phyloP scores from a whole-genome alignment of 2,888 invertebrate genomes.

The Drosophila mercatorum region DNA sequence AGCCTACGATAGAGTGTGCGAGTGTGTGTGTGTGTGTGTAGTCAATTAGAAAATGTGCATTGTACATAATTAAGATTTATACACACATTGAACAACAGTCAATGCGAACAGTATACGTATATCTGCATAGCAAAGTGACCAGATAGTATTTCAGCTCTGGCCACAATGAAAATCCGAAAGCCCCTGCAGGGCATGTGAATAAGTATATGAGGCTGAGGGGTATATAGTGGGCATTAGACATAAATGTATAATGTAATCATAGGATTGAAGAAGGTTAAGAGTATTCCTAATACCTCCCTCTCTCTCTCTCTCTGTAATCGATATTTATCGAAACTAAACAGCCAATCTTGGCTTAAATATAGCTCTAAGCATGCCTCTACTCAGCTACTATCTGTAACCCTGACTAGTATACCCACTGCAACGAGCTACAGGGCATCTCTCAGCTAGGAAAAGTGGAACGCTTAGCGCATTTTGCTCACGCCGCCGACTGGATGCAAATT shows the following conservation, averaged over 20 bases:
- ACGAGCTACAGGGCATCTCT: slow-evolving; percentile 2
- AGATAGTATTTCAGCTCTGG: slow-evolving; percentile 3
- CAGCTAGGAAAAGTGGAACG: slow-evolving; percentile 30
- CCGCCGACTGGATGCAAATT: slow-evolving; percentile 77
- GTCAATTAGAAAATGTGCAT: slow-evolving; percentile 78
- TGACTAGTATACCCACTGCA: not conserved
- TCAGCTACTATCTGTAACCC: not conserved
- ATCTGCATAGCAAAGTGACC: slow-evolving; percentile 45
- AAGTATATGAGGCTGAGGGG: not conserved
- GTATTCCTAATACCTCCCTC: too few species aligned
- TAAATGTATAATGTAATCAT: not conserved
- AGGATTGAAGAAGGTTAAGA: too few species aligned
- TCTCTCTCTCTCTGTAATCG: too few species aligned
- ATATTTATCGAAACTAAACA: not conserved
- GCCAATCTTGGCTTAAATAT: too few species aligned
- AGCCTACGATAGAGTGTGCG: slow-evolving; percentile 20
- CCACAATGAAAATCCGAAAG: slow-evolving; percentile 16
- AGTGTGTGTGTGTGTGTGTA: slow-evolving; percentile 42
- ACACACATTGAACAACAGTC: slow-evolving; percentile 62
- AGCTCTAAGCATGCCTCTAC: too few species aligned
- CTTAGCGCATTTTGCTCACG: slow-evolving; percentile 57
- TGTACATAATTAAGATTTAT: slow-evolving; percentile 78
- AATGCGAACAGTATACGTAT: slow-evolving; percentile 50
- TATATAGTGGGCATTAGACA: not conserved
- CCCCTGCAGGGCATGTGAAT: slow-evolving; percentile 3